Evolutionary conservation across 2,888 invertebrate genomes (phyloP).

Genomic region (Poecilobothrus nobilitatus): DNA sequence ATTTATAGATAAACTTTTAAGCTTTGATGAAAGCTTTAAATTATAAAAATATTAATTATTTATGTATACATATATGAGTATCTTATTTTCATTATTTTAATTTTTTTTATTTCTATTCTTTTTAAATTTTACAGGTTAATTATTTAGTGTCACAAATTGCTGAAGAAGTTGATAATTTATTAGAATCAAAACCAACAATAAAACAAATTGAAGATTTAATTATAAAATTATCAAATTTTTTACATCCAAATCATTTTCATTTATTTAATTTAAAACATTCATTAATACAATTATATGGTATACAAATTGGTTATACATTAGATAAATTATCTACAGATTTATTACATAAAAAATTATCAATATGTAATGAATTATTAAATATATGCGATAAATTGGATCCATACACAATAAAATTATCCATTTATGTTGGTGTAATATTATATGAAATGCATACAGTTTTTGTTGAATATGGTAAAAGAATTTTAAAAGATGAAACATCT

Average conservation of each 20-base stretch:
- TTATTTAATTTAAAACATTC: constrained; percentile 74
- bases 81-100: too few relatives aligned
- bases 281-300: constrained; percentile 68
- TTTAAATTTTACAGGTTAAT: constrained; percentile 28
- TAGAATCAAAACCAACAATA: constrained; percentile 48
- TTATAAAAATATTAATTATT: too few relatives aligned
- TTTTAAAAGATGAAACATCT: constrained; percentile 17
- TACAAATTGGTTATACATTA: constrained; percentile 53
- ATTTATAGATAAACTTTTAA: too few relatives aligned
- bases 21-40: too few relatives aligned
- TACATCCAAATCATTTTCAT: constrained; percentile 80
- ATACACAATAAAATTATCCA: constrained; percentile 59
- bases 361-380: constrained; percentile 57
- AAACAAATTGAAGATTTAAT: constrained; percentile 56
- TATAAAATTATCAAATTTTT: constrained; percentile 60
- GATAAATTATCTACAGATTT: constrained; percentile 51
- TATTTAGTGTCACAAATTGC: constrained; percentile 64
- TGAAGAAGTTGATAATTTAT: constrained; percentile 62
- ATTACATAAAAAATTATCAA: constrained; percentile 55
- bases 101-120: too few relatives aligned
- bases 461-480: constrained; percentile 45
- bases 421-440: constrained; percentile 69
- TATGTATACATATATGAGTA: too few relatives aligned
- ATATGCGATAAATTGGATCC: constrained; percentile 62
- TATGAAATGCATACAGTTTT: constrained; percentile 60